Conservation (phyloP, 2,888 invertebrate genomes). For the Phortica magna region DNA sequence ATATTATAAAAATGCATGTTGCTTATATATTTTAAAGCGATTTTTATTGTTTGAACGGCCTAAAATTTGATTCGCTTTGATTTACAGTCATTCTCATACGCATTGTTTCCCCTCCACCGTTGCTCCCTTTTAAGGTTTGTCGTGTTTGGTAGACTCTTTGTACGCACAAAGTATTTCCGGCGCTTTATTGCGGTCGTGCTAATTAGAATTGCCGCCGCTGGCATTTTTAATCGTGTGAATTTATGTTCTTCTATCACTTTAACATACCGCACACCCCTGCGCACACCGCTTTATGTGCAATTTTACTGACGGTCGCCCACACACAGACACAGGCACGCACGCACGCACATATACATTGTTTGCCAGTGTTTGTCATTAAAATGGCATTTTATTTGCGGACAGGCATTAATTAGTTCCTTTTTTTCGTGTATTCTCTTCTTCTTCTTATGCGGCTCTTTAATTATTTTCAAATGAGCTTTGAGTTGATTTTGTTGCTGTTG, state of each 20-base stretch:
- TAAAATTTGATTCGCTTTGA: conserved; percentile 66
- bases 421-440: neutral
- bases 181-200: conserved; percentile 61
- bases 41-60: neutral
- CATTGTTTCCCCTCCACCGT: conserved; percentile 16
- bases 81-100: conserved; percentile 45
- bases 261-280: neutral
- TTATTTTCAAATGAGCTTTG: neutral
- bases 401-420: conserved; percentile 45
- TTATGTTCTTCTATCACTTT: neutral
- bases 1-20: neutral
- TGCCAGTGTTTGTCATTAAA: conserved; percentile 61
- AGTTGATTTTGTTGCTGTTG: neutral
- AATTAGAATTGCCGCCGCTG: conserved; percentile 56
- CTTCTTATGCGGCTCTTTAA: no score
- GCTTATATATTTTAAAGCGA: conserved; percentile 11
- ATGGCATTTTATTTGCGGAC: conserved; percentile 61
- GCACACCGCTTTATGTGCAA: conserved; percentile 37
- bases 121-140: conserved; percentile 2
- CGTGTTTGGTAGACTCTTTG: no score
- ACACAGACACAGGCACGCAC: neutral
- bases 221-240: conserved; percentile 33
- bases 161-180: conserved; percentile 51
- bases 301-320: neutral
- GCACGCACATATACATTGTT: conserved; percentile 34